Evolutionary conservation across 2,797 vertebrate genomes (phyloP), one percentile per base, ranked within the genome.

Genomic region (Sparus aurata): DNA sequence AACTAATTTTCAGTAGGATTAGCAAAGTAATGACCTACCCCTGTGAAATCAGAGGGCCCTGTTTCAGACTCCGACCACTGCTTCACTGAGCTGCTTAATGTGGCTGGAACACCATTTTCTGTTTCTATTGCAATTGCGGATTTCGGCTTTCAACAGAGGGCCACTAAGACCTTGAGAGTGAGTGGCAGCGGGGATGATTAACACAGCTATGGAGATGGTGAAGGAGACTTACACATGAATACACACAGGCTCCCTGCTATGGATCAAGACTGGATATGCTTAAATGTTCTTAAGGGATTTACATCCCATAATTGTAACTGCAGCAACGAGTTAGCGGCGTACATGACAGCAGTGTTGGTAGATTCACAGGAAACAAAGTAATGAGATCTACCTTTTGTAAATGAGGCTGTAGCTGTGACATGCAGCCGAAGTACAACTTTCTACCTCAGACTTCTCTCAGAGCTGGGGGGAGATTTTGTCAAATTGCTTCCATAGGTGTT

Each of bases 271-370:
- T 75, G 82, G 88, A 88, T 87, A 81, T 84, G 87, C 87, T 77
- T 67, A 90, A 93, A 92, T 84, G 87, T 92, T 93, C 91, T 94
- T 92, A 93, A 85, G 88, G 88, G 93, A 94, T 93, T 95, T 94
- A 87, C 90, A 91, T 89, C 79, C 79, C 84, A 87, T 91, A 89
- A 91, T 91, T 91, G 90, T 90, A 89, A 91, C 87, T 79, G 74
- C 88, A 67, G 89, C 75, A 77, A 82, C 25, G 77, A 85, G 76
- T 85, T 87, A 75, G 78, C 71, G 23, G 79, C n/a, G 57, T 85
- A 75, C 53, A 82, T 84, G 79, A 68, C 88, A 89, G 82, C 17
- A 55, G 43, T 23, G 57, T 70, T 66, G 60, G 75, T 43, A 67
- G 60, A 73, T 45, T 75, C 16, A 58, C 34, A 23, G 16, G n/a